Evolutionary conservation across 2,888 invertebrate species (phyloP), one percentile per base, ranked within the genome.

Genomic region (Napeogenes sylphis): DNA sequence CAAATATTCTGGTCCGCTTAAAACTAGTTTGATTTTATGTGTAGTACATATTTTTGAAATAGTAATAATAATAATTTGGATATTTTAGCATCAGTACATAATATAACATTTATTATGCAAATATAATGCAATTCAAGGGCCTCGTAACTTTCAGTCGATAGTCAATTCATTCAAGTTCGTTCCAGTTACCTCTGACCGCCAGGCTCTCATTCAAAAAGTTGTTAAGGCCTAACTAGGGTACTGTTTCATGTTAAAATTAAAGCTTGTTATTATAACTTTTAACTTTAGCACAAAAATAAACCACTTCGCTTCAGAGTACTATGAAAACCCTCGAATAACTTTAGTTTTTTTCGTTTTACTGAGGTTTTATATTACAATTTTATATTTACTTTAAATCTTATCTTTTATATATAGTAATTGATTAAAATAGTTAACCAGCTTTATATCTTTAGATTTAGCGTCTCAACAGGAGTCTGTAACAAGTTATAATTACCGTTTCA

Each of bases 171-270:
- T 53, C 32, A 53, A 53, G 42, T 53, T 42, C 53, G 51, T 58
- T n/a, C 53, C 4, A 53, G 30, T 42, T 58, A 59, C n/a, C 21
- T 53, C 55, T 58, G 35, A 56, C 55, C 45, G 53, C 61, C 66
- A 58, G 60, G 63, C 54, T 64, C 51, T 35, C 59, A 64, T 68
- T 64, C 62, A 66, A 65, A 55, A 64, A 55, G 53, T 58, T 38
- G 13, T 51, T 56, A 55, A 51, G 51, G 30, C 13, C 14, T 54
- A 45, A 45, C 45, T 32, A 59, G 42, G 32, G 32, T 58, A 46
- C 46, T 32, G 45, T 45, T 59, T 54, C 54, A 45, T 21, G 33
- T 10, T 8, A 58, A 54, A 57, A 54, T 59, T 21, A 45, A 54
- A 54, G 12, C 54, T 54, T 59, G 45, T 13, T 51, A 30, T 51